Conservation (phyloP, 2,888 invertebrate genomes). For the Ochropacha duplaris region DNA sequence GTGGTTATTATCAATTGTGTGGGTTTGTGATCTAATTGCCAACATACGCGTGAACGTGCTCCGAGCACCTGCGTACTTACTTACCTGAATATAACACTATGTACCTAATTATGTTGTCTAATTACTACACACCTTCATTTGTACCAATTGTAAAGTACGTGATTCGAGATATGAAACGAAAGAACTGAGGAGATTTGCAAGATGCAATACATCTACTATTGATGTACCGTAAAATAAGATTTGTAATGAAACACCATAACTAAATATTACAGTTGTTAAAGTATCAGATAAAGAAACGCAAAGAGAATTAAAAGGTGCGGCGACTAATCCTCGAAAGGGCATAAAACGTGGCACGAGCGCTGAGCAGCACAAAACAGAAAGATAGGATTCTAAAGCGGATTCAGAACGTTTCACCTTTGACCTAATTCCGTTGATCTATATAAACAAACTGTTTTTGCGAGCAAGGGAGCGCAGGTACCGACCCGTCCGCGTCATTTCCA, state of each 20-base stretch:
- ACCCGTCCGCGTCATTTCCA: neutral
- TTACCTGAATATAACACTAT: neutral
- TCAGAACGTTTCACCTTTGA: neutral
- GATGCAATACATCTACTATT: neutral
- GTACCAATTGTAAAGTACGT: neutral
- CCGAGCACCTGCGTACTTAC: neutral
- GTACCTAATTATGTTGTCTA: neutral
- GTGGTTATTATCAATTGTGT: neutral
- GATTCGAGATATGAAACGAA: neutral
- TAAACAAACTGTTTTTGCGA: neutral
- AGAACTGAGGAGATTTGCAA: neutral
- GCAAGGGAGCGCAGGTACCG: neutral
- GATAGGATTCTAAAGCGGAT: neutral
- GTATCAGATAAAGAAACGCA: neutral
- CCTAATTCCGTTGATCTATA: neutral
- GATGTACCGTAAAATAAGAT: neutral
- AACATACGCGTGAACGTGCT: conserved; percentile 1
- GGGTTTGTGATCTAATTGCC: neutral
- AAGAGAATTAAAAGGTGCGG: neutral
- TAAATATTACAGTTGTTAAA: no score
- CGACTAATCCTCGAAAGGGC: neutral
- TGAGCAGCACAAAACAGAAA: neutral
- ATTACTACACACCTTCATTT: conserved; percentile 1
- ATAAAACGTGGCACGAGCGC: neutral
- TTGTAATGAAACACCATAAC: no score